Base-by-base conservation (phyloP, 2,797 vertebrate genomes). In the Pantherophis vulpinus region DNA sequence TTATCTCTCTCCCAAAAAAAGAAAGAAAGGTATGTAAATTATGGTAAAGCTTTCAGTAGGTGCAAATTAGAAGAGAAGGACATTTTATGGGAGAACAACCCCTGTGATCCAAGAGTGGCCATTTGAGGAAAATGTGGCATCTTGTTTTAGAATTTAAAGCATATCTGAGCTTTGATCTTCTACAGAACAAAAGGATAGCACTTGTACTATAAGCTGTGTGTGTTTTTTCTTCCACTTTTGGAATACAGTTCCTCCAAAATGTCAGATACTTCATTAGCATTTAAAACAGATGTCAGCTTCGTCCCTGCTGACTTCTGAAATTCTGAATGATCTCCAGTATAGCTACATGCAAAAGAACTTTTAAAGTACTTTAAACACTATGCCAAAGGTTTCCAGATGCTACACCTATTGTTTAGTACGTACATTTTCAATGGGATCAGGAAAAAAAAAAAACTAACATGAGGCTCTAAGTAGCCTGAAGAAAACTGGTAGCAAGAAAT, bases 101-200 rank as follows among this genome's bases (percentile, higher is more conserved):
- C 89, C 63, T 93, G 79, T 95, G 88, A 95, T 94, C 74, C 94
- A 83, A 95, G 90, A 96, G 27, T 12, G 91, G 5, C 37, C 42
- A 93, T 95, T 96, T 94, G 92, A 96, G 97, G 95, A 93, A 94
- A 95, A 86, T 94, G 86, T 11, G 54, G 7, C 55, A 90, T 56
- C 29, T 96, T 96, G 94, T 93, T 96, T 97, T 92, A 94, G 96
- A 96, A 83, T 88, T 96, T 96, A 86, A 97, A 95, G 59, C 90
- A 87, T 93, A 96, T 96, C 95, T 95, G 94, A 93, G 10, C 16
- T 70, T 87, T 88, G 88, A 14, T 25, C 89, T 92, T 93, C 88
- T 29, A 89, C 86, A 59, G 86, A 59, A 91, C 60, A 74, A 95
- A 94, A 91, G 89, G 93, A 91, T 90, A 96, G 5, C 89, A 74